Percentiles rank a stretch among this genome's conserved stretches.
Evolutionary conservation across 1,140 invertebrate species (phyloP).

Genomic region (Drosophila ironensis): DNA sequence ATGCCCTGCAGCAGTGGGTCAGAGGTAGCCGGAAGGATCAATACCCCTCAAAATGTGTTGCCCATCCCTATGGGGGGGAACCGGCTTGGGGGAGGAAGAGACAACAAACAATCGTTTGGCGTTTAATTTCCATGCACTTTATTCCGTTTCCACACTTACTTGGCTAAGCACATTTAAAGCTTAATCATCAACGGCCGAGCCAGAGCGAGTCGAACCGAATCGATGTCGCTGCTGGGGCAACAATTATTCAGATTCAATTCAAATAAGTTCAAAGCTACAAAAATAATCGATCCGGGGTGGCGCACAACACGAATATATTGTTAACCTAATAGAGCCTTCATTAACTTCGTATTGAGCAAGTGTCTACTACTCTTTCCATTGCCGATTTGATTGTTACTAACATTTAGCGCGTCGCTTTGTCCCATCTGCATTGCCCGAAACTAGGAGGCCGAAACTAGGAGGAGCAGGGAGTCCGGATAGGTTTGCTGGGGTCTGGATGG

Average conservation of each 20-base stretch:
- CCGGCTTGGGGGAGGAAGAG: background rate
- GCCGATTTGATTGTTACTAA: conserved; percentile 40
- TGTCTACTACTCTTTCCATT: conserved; percentile 36
- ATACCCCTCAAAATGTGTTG: no score
- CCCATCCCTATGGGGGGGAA: background rate
- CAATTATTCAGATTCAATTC: conserved; percentile 49
- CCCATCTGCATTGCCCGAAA: conserved; percentile 28
- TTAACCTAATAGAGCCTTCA: conserved; percentile 48
- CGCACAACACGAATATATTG: conserved; percentile 65
- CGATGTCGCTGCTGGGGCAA: conserved; percentile 30
- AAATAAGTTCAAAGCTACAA: conserved; percentile 49
- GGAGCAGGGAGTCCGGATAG: conserved; percentile 14
- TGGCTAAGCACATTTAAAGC: conserved; percentile 76
- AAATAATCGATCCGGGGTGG: conserved; percentile 48
- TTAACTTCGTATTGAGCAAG: conserved; percentile 51
- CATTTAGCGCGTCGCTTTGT: conserved; percentile 14
- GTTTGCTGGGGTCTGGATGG: background rate
- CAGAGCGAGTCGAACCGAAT: conserved; percentile 22
- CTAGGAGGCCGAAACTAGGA: conserved; percentile 8
- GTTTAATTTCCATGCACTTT: conserved; percentile 69
- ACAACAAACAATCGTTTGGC: conserved; percentile 26
- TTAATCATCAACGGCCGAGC: conserved; percentile 51
- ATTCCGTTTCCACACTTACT: conserved; percentile 66
- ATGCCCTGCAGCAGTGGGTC: no score
- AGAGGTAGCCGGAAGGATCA: no score